Evolutionary conservation across 2,113 vertebrate genomes (phyloP).

Genomic region (Uropsilus gracilis): DNA sequence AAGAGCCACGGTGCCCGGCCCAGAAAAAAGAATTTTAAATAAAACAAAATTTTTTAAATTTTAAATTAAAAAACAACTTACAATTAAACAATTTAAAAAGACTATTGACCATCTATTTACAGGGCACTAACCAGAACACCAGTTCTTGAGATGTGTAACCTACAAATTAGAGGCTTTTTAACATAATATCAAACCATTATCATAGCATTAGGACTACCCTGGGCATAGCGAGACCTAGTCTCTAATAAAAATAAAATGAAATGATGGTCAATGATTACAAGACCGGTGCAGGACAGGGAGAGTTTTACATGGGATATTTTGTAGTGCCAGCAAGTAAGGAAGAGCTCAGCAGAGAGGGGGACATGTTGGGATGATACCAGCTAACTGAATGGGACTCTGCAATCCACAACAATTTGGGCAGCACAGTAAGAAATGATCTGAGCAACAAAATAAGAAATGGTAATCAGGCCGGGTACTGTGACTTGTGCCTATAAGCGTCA

Average conservation of each 20-base stretch:
- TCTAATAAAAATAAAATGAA: no score
- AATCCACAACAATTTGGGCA: background rate
- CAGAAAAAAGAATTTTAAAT: no score
- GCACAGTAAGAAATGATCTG: background rate
- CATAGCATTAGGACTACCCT: no score
- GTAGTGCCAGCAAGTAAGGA: background rate
- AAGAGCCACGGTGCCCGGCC: no score
- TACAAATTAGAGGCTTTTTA: background rate
- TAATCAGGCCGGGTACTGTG: no score
- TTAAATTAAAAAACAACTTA: no score
- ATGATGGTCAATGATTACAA: no score
- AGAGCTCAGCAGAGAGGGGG: background rate
- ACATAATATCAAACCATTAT: background rate
- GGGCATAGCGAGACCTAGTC: no score
- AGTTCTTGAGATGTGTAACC: background rate
- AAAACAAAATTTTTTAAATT: background rate
- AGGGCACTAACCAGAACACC: background rate
- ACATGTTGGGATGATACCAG: background rate
- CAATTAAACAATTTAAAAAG: background rate
- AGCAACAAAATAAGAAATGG: background rate
- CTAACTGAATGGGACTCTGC: background rate
- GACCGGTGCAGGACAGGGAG: background rate
- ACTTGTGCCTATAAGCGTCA: no score
- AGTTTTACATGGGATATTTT: background rate
- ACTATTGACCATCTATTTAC: background rate